Conservation (phyloP, 2,113 vertebrate species). For the Coregonus clupeaformis region DNA sequence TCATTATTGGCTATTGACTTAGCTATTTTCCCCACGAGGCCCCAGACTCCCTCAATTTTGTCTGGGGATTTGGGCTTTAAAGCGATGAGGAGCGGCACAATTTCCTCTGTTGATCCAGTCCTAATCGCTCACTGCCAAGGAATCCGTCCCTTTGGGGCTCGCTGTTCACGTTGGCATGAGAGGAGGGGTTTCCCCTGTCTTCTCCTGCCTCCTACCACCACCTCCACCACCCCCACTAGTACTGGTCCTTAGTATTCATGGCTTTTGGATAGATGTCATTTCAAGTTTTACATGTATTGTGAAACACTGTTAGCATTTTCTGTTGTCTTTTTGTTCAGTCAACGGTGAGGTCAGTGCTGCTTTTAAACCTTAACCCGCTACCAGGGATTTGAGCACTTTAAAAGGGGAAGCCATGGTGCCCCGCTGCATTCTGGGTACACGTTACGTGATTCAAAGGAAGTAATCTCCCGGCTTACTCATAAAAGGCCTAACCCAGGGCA, state of each 20-base stretch:
- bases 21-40: slow-evolving; percentile 60
- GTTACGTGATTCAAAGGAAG: slow-evolving; percentile 58
- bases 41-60: slow-evolving; percentile 57
- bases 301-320: not conserved
- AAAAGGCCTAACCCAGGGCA: slow-evolving; percentile 54
- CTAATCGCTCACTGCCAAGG: slow-evolving; percentile 40
- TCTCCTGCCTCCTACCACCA: not conserved
- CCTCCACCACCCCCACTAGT: slow-evolving; percentile 37
- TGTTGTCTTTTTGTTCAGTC: slow-evolving; percentile 4
- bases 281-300: slow-evolving; percentile 50
- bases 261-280: slow-evolving; percentile 62
- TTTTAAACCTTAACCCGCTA: slow-evolving; percentile 57
- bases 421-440: slow-evolving; percentile 46
- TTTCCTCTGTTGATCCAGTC: slow-evolving; percentile 55
- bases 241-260: slow-evolving; percentile 67
- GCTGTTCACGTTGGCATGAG: slow-evolving; percentile 49
- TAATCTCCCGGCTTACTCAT: slow-evolving; percentile 70
- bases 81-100: slow-evolving; percentile 41
- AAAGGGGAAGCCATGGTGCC: slow-evolving; percentile 60
- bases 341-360: slow-evolving; percentile 43
- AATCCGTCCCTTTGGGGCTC: slow-evolving; percentile 37
- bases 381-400: slow-evolving; percentile 71
- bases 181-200: not conserved
- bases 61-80: slow-evolving; percentile 58
- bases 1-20: slow-evolving; percentile 68